Evolutionary conservation across 2,888 invertebrate species (phyloP).

Genomic region (Lordiphosa andalusiaca): DNA sequence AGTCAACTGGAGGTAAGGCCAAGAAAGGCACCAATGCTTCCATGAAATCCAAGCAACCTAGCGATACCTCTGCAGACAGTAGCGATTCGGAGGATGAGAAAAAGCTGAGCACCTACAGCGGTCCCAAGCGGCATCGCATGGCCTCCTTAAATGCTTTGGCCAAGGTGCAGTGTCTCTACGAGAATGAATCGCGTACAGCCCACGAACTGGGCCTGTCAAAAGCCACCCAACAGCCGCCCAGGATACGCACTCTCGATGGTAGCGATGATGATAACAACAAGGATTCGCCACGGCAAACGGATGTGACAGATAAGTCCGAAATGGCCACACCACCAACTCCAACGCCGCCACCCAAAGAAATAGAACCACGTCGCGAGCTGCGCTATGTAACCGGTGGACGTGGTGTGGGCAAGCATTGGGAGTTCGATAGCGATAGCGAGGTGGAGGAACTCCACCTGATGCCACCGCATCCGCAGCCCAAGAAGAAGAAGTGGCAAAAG

Average conservation of each 20-base stretch:
- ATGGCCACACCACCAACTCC: background rate
- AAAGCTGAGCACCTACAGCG: conserved; percentile 79
- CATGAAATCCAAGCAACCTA: conserved; percentile 9
- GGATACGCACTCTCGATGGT: conserved; percentile 78
- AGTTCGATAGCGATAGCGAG: conserved; percentile 83
- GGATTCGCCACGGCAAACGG: conserved; percentile 36
- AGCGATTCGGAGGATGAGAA: conserved; percentile 78
- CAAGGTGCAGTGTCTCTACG: conserved; percentile 94
- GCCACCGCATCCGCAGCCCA: conserved; percentile 65
- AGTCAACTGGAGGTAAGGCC: background rate
- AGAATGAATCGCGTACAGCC: conserved; percentile 90
- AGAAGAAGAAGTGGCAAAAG: conserved; percentile 65
- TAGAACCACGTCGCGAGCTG: conserved; percentile 82
- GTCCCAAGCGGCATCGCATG: conserved; percentile 91
- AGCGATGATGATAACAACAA: conserved; percentile 82
- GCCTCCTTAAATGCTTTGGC: conserved; percentile 94
- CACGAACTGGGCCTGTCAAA: conserved; percentile 83
- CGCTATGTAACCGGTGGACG: conserved; percentile 89
- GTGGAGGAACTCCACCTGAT: conserved; percentile 72
- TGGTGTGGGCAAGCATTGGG: conserved; percentile 91
- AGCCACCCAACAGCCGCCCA: conserved; percentile 80
- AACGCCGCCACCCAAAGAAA: conserved; percentile 31
- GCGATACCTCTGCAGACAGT: conserved; percentile 48
- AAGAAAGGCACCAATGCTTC: conserved; percentile 17
- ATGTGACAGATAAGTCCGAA: conserved; percentile 29